phyloP scores from a whole-genome alignment of 2,888 invertebrate genomes.

The Urechis unicinctus region DNA sequence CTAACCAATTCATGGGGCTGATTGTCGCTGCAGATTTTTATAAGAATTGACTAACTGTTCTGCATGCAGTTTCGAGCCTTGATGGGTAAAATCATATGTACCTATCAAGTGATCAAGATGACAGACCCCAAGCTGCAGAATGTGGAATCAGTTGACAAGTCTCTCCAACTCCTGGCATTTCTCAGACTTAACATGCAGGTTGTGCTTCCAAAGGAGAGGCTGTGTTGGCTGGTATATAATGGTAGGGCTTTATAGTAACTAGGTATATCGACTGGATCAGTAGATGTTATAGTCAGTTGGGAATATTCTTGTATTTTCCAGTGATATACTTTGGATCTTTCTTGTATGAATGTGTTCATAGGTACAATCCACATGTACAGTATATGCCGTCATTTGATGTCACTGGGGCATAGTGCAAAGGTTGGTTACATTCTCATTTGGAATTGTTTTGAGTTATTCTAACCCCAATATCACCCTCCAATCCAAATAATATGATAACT shows the following conservation, averaged over 20 bases:
- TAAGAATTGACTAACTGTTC: not conserved
- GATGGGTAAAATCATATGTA: conserved; percentile 47
- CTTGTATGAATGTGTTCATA: conserved; percentile 13
- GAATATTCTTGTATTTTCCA: too few relatives aligned
- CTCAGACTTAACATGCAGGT: conserved; percentile 44
- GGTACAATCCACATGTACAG: conserved; percentile 49
- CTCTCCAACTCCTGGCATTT: conserved; percentile 39
- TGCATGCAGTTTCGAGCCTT: conserved; percentile 45
- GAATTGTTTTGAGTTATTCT: too few relatives aligned
- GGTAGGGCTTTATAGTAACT: conserved; percentile 27
- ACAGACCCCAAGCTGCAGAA: conserved; percentile 46
- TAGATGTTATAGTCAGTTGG: not conserved
- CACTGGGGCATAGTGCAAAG: conserved; percentile 43
- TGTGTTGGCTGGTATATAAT: conserved; percentile 50
- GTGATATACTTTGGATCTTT: too few relatives aligned
- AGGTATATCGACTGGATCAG: not conserved
- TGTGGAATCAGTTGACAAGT: conserved; percentile 35
- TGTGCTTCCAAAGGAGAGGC: conserved; percentile 41
- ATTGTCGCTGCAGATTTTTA: too few relatives aligned
- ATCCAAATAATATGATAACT: too few relatives aligned
- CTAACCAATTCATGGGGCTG: too few relatives aligned
- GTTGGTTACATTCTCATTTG: conserved; percentile 25
- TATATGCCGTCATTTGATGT: conserved; percentile 46
- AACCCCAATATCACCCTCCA: too few relatives aligned
- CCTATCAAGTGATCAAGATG: conserved; percentile 37